Conservation (phyloP, 2,113 vertebrate genomes). For the Hippocampus guttulatus region DNA sequence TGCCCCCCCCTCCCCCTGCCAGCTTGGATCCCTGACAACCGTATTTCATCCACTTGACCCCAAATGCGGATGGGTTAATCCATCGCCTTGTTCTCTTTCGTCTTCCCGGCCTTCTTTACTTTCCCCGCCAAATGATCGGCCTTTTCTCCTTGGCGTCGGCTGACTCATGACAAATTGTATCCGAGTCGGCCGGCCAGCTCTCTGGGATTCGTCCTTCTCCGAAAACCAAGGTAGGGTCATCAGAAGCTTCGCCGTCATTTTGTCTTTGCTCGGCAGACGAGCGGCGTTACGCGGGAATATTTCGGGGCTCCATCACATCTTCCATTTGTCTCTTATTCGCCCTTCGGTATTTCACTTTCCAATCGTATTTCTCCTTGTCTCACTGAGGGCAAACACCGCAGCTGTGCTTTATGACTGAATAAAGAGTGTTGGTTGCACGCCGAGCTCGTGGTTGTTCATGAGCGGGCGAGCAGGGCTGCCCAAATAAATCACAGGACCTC, state of each 20-base stretch:
- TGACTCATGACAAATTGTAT: slow-evolving; percentile 5
- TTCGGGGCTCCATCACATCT: background rate
- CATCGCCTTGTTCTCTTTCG: slow-evolving; percentile 19
- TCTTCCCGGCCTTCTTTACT: background rate
- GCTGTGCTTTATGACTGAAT: background rate
- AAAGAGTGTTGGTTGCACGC: background rate
- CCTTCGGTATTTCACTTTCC: background rate
- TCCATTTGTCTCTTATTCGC: background rate
- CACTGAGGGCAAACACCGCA: background rate
- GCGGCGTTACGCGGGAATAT: background rate
- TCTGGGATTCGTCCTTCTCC: background rate
- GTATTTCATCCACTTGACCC: slow-evolving; percentile 29
- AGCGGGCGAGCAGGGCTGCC: background rate
- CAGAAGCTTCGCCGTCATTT: background rate
- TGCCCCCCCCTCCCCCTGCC: background rate
- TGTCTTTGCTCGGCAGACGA: too few species aligned
- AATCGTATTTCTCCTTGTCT: background rate
- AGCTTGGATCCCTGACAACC: slow-evolving; percentile 1
- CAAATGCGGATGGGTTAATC: slow-evolving; percentile 5
- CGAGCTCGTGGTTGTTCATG: background rate
- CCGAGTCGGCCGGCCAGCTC: background rate
- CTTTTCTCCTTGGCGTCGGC: slow-evolving; percentile 3
- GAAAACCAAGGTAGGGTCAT: slow-evolving; percentile 5
- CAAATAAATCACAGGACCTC: background rate
- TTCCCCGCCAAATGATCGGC: background rate